Percentiles rank a stretch among this genome's conserved stretches.
phyloP scores from a whole-genome alignment of 1,140 invertebrate genomes.

The Babylonia areolata region DNA sequence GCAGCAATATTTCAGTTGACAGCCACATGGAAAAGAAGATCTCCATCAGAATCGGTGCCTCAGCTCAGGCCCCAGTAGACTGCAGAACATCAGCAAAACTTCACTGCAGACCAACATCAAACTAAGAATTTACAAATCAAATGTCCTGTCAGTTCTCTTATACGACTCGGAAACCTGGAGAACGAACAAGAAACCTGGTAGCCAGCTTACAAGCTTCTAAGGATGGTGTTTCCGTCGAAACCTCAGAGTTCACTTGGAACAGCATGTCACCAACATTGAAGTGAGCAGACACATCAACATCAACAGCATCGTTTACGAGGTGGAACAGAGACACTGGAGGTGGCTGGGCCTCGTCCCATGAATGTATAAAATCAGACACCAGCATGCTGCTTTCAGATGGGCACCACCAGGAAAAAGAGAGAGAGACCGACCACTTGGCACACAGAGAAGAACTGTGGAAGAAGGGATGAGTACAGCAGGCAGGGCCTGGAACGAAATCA shows the following conservation, averaged over 20 bases:
- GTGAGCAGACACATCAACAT: not conserved
- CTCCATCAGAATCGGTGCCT: not conserved
- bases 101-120: not conserved
- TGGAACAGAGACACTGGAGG: too few relatives aligned
- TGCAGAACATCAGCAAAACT: not conserved
- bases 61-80: not conserved
- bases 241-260: constrained; percentile 13
- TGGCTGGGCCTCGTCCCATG: too few relatives aligned
- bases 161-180: constrained; percentile 7
- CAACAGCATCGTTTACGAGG: not conserved
- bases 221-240: too few relatives aligned
- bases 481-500: too few relatives aligned
- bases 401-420: too few relatives aligned
- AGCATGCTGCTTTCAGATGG: too few relatives aligned
- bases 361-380: too few relatives aligned
- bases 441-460: too few relatives aligned
- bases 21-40: constrained; percentile 9
- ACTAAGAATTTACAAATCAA: not conserved
- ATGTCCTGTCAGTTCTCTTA: not conserved
- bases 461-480: too few relatives aligned
- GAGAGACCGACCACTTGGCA: too few relatives aligned
- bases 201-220: not conserved
- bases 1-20: constrained; percentile 18
- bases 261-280: not conserved
- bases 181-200: too few relatives aligned